Evolutionary conservation across 2,797 vertebrate genomes (phyloP), one percentile per base, ranked within the genome.

Genomic region (Mareca strepera): DNA sequence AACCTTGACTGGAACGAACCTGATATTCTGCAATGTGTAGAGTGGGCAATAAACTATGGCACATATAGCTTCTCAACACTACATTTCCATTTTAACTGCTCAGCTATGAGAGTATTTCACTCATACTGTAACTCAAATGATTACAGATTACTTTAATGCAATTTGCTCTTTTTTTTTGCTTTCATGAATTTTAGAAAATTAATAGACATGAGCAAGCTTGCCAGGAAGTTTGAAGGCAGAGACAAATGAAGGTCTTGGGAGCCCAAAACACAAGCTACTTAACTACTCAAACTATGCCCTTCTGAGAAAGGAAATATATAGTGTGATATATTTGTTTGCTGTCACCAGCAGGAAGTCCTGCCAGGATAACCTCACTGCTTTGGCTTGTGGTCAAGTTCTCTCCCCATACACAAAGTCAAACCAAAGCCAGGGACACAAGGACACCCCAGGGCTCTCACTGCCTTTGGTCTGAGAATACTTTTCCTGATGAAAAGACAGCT

Each of bases 121-220:
- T 97, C 86, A 95, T 59, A 93, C 29, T 56, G 82, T 92, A 96
- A 94, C 94, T 93, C 88, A 94, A 97, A 97, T 92, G 80, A 95
- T 97, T 97, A 97, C 92, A 96, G 80, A 97, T 97, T 88, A 94
- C 94, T 96, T 96, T 97, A 97, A 96, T 96, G 95, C 80, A 96
- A 97, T 96, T 96, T 97, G 82, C 69, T 88, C 79, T 66, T 82
- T 86, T 20, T 43, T 80, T 82, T 88, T 91, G 46, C 91, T 95
- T 95, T 96, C 96, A 96, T 60, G 67, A 85, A 94, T 94, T 94
- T 96, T 86, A 89, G 93, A 91, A 97, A 96, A 97, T 97, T 96
- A 97, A 97, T 96, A 94, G 94, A 94, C 85, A 88, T 28, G 69
- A 96, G 92, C 69, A 86, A 84, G 93, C 90, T 94, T 96, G 96